Conservation (phyloP, 2,888 invertebrate genomes). For the Lordiphosa andalusiaca region DNA sequence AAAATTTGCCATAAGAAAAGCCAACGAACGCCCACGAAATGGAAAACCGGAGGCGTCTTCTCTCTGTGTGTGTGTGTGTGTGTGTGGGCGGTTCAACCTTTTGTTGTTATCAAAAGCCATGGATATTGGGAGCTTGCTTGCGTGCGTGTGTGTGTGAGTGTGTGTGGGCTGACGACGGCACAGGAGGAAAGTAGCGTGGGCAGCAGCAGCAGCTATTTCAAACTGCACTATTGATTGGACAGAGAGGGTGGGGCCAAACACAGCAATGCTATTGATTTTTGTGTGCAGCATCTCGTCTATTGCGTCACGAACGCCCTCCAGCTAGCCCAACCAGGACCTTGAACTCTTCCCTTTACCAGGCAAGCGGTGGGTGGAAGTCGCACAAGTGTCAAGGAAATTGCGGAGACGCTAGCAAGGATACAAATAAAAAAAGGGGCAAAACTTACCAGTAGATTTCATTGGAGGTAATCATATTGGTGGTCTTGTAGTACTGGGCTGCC, state of each 20-base stretch:
- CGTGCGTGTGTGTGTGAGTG: slow-evolving; percentile 14
- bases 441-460: slow-evolving; percentile 78
- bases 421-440: slow-evolving; percentile 1
- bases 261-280: slow-evolving; percentile 11
- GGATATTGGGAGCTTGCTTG: slow-evolving; percentile 14
- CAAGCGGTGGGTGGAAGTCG: slow-evolving; percentile 18
- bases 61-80: slow-evolving; percentile 1
- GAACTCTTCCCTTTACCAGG: slow-evolving; percentile 28
- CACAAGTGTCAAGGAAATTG: slow-evolving; percentile 28
- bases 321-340: slow-evolving; percentile 28
- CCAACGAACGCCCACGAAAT: slow-evolving; percentile 22
- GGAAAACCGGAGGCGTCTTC: slow-evolving; percentile 4
- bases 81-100: slow-evolving; percentile 25
- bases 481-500: slow-evolving; percentile 69
- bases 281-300: slow-evolving; percentile 18
- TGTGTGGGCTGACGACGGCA: slow-evolving; percentile 20
- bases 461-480: slow-evolving; percentile 77
- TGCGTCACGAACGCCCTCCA: slow-evolving; percentile 40
- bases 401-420: slow-evolving; percentile 4
- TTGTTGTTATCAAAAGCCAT: slow-evolving; percentile 36
- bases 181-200: slow-evolving; percentile 16
- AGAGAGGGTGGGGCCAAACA: slow-evolving; percentile 1
- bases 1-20: not conserved
- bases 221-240: slow-evolving; percentile 9
- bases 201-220: slow-evolving; percentile 10